phyloP scores from a whole-genome alignment of 2,113 vertebrate genomes.

The Pygoscelis adeliae region DNA sequence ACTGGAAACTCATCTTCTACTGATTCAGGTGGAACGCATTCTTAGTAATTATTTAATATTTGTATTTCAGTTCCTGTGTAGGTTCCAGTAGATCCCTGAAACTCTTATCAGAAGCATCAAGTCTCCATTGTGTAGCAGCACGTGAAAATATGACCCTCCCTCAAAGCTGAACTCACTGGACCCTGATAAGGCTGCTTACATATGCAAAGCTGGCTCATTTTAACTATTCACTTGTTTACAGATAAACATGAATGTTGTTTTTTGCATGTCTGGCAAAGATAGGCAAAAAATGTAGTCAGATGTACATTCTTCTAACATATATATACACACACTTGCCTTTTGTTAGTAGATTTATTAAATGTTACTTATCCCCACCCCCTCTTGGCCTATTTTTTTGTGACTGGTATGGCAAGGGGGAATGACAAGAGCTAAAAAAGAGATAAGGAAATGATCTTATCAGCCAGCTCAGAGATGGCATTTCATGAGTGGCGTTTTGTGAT shows the following conservation, averaged over 20 bases:
- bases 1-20: conserved; percentile 6
- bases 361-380: not conserved
- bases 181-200: not conserved
- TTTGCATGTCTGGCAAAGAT: not conserved
- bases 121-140: not conserved
- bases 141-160: not conserved
- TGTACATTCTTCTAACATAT: not conserved
- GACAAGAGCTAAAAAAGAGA: conserved; percentile 25
- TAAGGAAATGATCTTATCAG: conserved; percentile 33
- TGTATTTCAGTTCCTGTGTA: not conserved
- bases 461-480: conserved; percentile 21
- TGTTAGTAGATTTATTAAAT: not conserved
- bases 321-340: not conserved
- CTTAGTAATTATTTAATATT: conserved; percentile 21
- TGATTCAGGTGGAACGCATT: not conserved
- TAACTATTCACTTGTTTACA: not conserved
- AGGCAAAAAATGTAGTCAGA: not conserved
- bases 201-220: not conserved
- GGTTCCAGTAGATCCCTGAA: not conserved
- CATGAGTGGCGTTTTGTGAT: not conserved
- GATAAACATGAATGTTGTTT: not conserved
- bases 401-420: not conserved
- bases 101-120: not conserved
- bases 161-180: not conserved
- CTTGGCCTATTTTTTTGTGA: conserved; percentile 13